phyloP scores from a whole-genome alignment of 2,113 vertebrate species.

The Plestiodon gilberti region DNA sequence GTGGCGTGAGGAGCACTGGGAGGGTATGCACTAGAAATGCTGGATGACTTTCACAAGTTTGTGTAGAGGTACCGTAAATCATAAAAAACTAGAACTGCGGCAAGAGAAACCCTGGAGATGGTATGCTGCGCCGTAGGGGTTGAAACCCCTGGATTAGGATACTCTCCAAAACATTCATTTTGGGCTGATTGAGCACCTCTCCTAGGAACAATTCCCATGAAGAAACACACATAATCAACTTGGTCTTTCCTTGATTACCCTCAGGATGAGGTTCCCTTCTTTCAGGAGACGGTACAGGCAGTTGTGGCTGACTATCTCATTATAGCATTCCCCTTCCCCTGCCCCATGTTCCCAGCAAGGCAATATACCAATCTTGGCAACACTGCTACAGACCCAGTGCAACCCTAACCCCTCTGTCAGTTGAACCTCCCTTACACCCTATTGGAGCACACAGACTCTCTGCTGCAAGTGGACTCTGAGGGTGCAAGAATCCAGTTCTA shows the following conservation, averaged over 20 bases:
- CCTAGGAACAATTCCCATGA: conserved; percentile 5
- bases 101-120: background rate
- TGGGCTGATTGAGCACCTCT: conserved; percentile 36
- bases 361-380: background rate
- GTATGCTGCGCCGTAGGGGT: no score
- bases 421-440: background rate
- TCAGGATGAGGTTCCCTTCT: background rate
- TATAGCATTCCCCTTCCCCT: background rate
- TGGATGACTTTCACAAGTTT: conserved; percentile 32
- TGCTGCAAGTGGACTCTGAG: background rate
- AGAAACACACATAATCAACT: background rate
- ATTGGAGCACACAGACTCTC: background rate
- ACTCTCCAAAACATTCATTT: conserved; percentile 48
- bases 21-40: background rate
- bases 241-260: background rate
- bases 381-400: background rate
- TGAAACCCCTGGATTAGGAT: conserved; percentile 49
- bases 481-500: background rate
- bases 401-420: background rate
- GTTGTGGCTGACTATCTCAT: background rate
- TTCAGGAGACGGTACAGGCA: background rate
- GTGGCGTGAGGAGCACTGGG: background rate
- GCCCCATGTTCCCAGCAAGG: background rate
- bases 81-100: background rate
- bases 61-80: conserved; percentile 38